Evolutionary conservation across 2,113 vertebrate species (phyloP), one percentile per base, ranked within the genome.

Genomic region (Phylloscopus whistleri): DNA sequence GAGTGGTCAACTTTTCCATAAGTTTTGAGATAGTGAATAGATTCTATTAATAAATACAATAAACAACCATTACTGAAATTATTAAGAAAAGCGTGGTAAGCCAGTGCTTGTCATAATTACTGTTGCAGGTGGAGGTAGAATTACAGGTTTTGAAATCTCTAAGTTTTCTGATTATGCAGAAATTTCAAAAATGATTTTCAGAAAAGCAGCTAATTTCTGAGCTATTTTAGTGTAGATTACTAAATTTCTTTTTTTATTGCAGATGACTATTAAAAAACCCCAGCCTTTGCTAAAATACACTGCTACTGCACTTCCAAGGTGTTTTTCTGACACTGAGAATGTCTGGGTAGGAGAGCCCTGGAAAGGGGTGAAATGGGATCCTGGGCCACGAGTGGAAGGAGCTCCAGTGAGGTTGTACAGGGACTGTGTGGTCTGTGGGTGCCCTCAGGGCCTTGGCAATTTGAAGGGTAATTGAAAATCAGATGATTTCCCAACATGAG

Each of bases 161-260:
- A 39, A 63, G 8, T 53, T 79, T 93, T 69, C 49, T 87, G 59
- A 60, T 76, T 69, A 78, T 62, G 41, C 28, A 75, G 31, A 90
- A 67, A 79, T 87, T 72, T 78, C 4, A 72, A 70, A 84, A 89
- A 70, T 58, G 23, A 18, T 85, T 92, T 91, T 48, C 35, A 88
- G 78, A 73, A 90, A 73, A 49, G 10, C 10, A 77, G 19, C 7
- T 83, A 19, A 72, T 80, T 90, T 89, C 28, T 69, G 46, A 83
- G 83, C 17, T 62, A 26, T 37, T 60, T n/a, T 60, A 52, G 12
- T 56, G 20, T 16, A 31, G 44, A 64, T 4, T 0, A 66, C n/a
- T 46, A 10, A 7, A 33, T 78, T 35, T 76, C 16, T 33, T 74
- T 78, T 75, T 63, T 44, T 37, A 83, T 67, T 44, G 24, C 19